phyloP scores from a whole-genome alignment of 2,888 invertebrate species.

The Sinohyriopsis cumingii region DNA sequence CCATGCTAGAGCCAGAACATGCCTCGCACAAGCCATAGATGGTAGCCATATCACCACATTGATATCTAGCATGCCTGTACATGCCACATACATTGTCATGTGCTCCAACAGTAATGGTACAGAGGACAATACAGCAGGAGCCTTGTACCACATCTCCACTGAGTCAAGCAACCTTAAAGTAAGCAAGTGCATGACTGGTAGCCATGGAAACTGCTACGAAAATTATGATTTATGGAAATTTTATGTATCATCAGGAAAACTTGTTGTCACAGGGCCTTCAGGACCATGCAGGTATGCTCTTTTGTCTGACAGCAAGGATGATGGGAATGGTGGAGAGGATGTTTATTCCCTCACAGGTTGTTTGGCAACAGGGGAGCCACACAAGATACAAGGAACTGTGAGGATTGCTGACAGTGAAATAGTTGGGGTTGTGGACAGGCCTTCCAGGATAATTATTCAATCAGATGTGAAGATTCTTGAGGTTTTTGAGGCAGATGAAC shows the following conservation, averaged over 20 bases:
- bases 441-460: constrained; percentile 36
- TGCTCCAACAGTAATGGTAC: constrained; percentile 55
- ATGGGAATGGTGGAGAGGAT: constrained; percentile 12
- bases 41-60: constrained; percentile 29
- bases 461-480: constrained; percentile 33
- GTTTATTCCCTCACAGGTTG: constrained; percentile 23
- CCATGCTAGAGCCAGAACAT: constrained; percentile 21
- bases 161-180: constrained; percentile 12
- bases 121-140: constrained; percentile 46
- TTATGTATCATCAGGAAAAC: constrained; percentile 19
- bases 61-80: constrained; percentile 15
- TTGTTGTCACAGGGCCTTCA: constrained; percentile 45
- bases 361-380: constrained; percentile 43
- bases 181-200: constrained; percentile 25
- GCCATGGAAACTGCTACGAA: constrained; percentile 28
- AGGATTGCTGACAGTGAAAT: constrained; percentile 33
- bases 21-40: constrained; percentile 35
- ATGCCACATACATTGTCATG: constrained; percentile 39
- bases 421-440: constrained; percentile 37
- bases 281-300: constrained; percentile 55
- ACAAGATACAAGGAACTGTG: constrained; percentile 27
- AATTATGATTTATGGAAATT: constrained; percentile 50
- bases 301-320: constrained; percentile 33
- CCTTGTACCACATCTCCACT: constrained; percentile 40
- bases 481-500: constrained; percentile 19